phyloP scores from a whole-genome alignment of 2,113 vertebrate species.

The Campylomormyrus tamandua region DNA sequence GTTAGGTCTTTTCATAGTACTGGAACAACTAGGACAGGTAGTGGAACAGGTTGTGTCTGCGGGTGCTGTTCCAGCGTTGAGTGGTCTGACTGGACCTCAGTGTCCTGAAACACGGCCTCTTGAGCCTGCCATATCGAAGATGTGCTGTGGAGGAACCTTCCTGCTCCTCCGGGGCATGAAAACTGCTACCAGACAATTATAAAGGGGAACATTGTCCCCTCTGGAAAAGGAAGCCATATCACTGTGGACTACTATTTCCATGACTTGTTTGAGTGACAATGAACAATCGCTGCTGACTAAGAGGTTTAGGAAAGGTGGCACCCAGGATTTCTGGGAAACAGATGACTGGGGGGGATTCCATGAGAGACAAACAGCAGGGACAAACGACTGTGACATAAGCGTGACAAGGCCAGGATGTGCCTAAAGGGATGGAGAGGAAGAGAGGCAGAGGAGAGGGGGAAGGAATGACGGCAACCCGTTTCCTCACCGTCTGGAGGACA shows the following conservation, averaged over 20 bases:
- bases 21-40: neutral
- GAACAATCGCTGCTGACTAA: neutral
- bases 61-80: neutral
- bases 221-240: neutral
- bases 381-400: neutral
- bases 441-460: neutral
- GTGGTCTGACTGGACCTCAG: neutral
- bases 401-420: neutral
- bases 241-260: neutral
- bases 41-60: neutral
- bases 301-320: neutral
- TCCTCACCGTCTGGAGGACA: neutral
- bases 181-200: neutral
- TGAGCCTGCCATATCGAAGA: neutral
- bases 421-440: neutral
- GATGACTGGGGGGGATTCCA: neutral
- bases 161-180: neutral
- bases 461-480: neutral
- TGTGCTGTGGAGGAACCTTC: neutral
- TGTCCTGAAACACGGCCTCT: neutral
- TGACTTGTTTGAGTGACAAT: neutral
- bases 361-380: neutral
- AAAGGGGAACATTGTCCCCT: conserved; percentile 1
- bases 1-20: neutral
- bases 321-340: neutral